Evolutionary conservation across 1,140 invertebrate species (phyloP).

Genomic region (Planococcus citri): DNA sequence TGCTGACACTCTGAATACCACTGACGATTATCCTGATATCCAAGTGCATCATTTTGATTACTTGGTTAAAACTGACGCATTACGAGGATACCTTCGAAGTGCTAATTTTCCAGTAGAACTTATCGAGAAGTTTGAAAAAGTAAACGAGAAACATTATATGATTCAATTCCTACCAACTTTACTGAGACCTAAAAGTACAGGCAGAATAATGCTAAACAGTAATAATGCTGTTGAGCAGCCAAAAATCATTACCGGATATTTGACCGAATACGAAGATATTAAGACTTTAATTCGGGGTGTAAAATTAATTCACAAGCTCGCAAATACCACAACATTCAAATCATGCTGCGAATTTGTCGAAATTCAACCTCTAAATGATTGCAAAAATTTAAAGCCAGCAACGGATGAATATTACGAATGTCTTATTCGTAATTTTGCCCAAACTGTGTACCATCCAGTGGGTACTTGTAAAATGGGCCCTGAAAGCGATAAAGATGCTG

Average conservation of each 20-base stretch:
- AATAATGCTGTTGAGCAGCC: constrained; percentile 47
- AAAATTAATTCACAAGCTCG: constrained; percentile 31
- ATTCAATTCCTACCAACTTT: constrained; percentile 51
- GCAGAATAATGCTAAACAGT: constrained; percentile 41
- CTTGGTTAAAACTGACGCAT: constrained; percentile 39
- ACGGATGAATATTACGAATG: constrained; percentile 12
- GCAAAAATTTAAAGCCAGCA: background rate
- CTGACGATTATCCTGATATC: constrained; percentile 57
- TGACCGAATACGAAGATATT: constrained; percentile 39
- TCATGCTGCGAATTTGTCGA: too few relatives aligned
- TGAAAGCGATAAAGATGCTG: too few relatives aligned
- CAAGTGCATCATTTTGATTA: constrained; percentile 32
- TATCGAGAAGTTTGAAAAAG: background rate
- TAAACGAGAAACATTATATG: constrained; percentile 39
- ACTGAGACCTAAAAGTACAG: constrained; percentile 61
- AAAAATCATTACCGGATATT: constrained; percentile 52
- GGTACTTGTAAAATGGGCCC: constrained; percentile 62
- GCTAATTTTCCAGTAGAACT: background rate
- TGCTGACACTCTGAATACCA: constrained; percentile 37
- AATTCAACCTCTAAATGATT: background rate
- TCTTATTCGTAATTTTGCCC: too few relatives aligned
- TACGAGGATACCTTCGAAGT: too few relatives aligned
- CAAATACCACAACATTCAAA: constrained; percentile 32
- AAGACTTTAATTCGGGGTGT: constrained; percentile 37
- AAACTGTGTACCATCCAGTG: constrained; percentile 50